Percentiles rank a stretch among this genome's conserved stretches.
Evolutionary conservation across 2,113 vertebrate species (phyloP).

Genomic region (Nothoprocta pentlandii): DNA sequence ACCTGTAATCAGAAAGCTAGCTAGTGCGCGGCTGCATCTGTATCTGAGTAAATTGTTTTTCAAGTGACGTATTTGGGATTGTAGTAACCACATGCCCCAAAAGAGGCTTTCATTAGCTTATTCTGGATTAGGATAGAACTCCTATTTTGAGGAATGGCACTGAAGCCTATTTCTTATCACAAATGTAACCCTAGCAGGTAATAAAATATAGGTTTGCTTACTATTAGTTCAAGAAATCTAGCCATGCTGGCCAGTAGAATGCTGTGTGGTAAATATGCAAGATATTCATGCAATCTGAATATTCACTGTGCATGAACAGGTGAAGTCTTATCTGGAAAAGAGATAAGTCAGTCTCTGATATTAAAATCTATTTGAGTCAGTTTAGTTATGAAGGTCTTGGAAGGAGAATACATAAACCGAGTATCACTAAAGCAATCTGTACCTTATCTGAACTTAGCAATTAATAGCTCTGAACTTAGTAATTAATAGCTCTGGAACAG

Average conservation of each 20-base stretch:
- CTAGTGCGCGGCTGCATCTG: background rate
- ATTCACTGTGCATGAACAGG: background rate
- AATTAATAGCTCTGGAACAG: background rate
- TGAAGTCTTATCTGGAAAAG: background rate
- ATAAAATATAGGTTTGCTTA: background rate
- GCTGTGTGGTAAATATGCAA: background rate
- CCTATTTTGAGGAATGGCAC: constrained; percentile 23
- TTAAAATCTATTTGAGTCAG: background rate
- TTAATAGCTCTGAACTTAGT: background rate
- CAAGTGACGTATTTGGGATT: background rate
- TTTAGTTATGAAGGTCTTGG: background rate
- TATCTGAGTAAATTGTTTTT: background rate
- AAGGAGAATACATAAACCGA: background rate
- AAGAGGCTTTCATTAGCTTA: constrained; percentile 68
- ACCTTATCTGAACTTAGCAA: background rate
- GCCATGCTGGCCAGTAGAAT: background rate
- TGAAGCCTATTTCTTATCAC: background rate
- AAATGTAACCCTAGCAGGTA: background rate
- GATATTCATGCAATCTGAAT: background rate
- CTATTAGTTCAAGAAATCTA: background rate
- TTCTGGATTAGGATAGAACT: constrained; percentile 43
- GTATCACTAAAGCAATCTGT: background rate
- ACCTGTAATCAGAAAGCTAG: background rate
- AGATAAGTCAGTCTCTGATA: background rate
- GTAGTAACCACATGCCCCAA: background rate